phyloP scores from a whole-genome alignment of 2,113 vertebrate species.

The Gulo gulo region DNA sequence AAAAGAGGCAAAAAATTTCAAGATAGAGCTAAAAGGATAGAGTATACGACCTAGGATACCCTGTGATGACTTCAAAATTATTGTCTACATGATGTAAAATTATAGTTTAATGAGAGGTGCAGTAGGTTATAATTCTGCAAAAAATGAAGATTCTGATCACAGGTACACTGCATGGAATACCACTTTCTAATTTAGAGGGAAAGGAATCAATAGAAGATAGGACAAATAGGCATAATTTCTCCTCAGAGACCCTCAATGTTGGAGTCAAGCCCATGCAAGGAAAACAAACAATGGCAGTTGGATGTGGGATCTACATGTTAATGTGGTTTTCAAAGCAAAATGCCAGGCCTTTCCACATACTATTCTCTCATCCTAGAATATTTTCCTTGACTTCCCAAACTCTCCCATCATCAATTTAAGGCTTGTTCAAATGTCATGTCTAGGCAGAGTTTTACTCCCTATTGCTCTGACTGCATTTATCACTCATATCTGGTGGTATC shows the following conservation, averaged over 20 bases:
- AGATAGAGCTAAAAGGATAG: background rate
- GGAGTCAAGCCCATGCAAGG: background rate
- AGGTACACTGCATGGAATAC: background rate
- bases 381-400: background rate
- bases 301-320: background rate
- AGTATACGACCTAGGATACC: background rate
- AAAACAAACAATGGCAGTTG: background rate
- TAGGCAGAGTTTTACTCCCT: background rate
- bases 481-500: background rate
- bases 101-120: background rate
- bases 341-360: background rate
- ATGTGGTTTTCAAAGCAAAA: background rate
- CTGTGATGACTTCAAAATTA: background rate
- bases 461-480: background rate
- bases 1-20: background rate
- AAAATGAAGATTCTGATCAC: background rate
- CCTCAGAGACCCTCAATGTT: background rate
- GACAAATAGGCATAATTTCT: background rate
- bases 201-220: background rate
- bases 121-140: background rate
- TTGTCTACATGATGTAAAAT: conserved; percentile 17
- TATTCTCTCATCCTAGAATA: background rate
- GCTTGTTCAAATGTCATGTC: background rate
- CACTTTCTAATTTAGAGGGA: background rate
- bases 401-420: background rate